Conservation (phyloP, 1,140 invertebrate genomes). For the Tenebrio molitor region DNA sequence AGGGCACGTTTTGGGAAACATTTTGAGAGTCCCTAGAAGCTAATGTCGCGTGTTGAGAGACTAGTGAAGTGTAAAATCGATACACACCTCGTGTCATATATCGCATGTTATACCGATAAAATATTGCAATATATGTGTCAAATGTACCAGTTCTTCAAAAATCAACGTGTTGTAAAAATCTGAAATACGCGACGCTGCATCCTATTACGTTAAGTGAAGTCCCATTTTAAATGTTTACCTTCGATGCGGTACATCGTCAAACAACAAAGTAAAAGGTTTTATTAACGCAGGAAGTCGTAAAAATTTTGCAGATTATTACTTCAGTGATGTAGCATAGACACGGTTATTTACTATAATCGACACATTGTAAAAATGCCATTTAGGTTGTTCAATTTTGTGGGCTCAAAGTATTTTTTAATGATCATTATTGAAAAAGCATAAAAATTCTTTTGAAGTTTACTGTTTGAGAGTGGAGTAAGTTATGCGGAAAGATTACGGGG, state of each 20-base stretch:
- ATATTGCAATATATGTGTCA: slow-evolving; percentile 48
- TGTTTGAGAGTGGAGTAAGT: not conserved
- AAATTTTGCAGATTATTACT: slow-evolving; percentile 13
- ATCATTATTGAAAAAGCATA: not conserved
- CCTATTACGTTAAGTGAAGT: not conserved
- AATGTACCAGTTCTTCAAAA: slow-evolving; percentile 36
- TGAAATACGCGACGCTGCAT: slow-evolving; percentile 16
- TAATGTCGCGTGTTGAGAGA: slow-evolving; percentile 43
- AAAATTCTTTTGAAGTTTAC: not conserved
- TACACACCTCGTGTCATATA: slow-evolving; percentile 47
- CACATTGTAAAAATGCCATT: slow-evolving; percentile 15
- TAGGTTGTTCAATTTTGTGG: not conserved
- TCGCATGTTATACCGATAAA: slow-evolving; percentile 43
- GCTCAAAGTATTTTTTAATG: not conserved
- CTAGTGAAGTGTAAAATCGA: slow-evolving; percentile 49
- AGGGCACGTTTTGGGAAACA: slow-evolving; percentile 37
- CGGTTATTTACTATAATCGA: slow-evolving; percentile 2
- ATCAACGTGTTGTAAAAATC: slow-evolving; percentile 41
- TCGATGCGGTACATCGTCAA: slow-evolving; percentile 23
- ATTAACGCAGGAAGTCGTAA: slow-evolving; percentile 20
- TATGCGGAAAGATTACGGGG: not conserved
- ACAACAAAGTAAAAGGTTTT: slow-evolving; percentile 29
- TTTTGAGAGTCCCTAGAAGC: slow-evolving; percentile 27
- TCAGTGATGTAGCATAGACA: slow-evolving; percentile 6
- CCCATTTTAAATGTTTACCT: not conserved